Percentiles rank a stretch among this genome's conserved stretches.
Evolutionary conservation across 2,797 vertebrate genomes (phyloP).

Genomic region (Arnoldichthys spilopterus): DNA sequence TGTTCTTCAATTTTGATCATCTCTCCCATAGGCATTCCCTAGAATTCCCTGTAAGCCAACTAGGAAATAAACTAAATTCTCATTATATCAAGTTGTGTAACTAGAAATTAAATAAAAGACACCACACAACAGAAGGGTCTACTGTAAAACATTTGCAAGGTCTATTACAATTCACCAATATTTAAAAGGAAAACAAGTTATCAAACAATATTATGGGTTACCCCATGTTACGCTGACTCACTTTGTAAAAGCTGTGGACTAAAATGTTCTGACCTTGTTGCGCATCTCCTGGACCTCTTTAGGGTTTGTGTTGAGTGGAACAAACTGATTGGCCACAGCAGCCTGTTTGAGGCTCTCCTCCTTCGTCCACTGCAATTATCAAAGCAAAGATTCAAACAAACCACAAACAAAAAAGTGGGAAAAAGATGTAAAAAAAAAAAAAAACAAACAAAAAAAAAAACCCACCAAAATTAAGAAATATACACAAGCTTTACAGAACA

Average conservation of each 20-base stretch:
- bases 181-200: no score
- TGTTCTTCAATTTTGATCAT: no score
- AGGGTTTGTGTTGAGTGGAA: conserved; percentile 97
- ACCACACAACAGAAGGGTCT: no score
- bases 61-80: no score
- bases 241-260: background rate
- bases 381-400: conserved; percentile 70
- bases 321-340: conserved; percentile 97
- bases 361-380: conserved; percentile 94
- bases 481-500: conserved; percentile 75
- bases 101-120: no score
- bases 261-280: conserved; percentile 87
- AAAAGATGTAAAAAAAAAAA: conserved; percentile 13
- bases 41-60: no score
- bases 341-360: conserved; percentile 92
- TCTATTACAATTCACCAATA: no score
- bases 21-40: no score
- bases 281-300: conserved; percentile 99
- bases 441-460: conserved; percentile 37
- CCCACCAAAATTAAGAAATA: conserved; percentile 45
- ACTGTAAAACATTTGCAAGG: no score
- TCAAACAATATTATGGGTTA: no score
- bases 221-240: background rate
- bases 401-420: conserved; percentile 21
- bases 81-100: no score